Evolutionary conservation across 2,888 invertebrate genomes (phyloP), one percentile per base, ranked within the genome.

Genomic region (Nycteola revayana): DNA sequence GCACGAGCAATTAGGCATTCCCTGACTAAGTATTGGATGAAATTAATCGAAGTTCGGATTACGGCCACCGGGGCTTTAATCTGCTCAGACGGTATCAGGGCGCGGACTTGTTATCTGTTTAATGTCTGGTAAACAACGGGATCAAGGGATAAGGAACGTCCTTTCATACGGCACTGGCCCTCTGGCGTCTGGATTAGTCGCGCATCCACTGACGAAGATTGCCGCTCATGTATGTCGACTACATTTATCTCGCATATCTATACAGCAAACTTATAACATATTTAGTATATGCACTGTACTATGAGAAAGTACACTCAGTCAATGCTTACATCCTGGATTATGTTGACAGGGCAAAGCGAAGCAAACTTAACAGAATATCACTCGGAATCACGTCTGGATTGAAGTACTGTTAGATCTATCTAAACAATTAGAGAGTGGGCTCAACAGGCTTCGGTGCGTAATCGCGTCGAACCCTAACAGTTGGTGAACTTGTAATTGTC

Each of bases 91-190:
- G 77, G 78, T 85, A 86, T 87, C 85, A 72, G 81, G 76, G 83
- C 85, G 85, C 75, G 82, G 87, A 87, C 81, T 87, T 84, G 87
- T 86, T 89, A 89, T 89, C 89, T 89, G 89, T 81, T 89, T 88
- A 89, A 89, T 89, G 89, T 89, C 88, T 89, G 89, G 89, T 89
- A 88, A 89, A 89, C 89, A 89, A 88, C 86, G 73, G 89, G 88
- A 87, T 89, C 86, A 88, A 87, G 83, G 87, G 88, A 88, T 88
- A 86, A 86, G 85, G 80, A 78, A 73, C 78, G 82, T 86, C 87
- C 86, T 86, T 83, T 78, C 78, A 82, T 82, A 79, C 75, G 67
- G 72, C 53, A 60, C 78, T 84, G 81, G 84, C 85, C 87, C 86
- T 83, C 75, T 57, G 85, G 86, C 80, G 66, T 59, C 57, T 63